These are phyloP conservation scores for Drosophila siamana DNA, from an alignment of 2,888 invertebrate species.

Conservation along the genomic window DNA sequence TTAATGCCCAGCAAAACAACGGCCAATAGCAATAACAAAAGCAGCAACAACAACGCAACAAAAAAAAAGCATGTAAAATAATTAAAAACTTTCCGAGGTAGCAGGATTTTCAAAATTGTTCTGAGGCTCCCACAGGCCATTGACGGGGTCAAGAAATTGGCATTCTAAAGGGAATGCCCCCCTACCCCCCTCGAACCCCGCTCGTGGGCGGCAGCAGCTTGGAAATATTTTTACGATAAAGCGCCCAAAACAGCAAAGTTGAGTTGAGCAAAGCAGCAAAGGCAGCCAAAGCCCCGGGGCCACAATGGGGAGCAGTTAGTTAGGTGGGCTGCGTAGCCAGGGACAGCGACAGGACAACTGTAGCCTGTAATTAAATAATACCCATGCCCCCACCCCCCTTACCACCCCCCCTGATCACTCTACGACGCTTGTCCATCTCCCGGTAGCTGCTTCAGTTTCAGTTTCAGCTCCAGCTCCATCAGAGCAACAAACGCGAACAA, in stretches of 20 bases:
- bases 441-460: conserved; percentile 12
- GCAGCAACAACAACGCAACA: not conserved
- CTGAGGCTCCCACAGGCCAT: conserved; percentile 74
- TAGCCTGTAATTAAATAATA: conserved; percentile 78
- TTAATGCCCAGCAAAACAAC: conserved; percentile 10
- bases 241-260: conserved; percentile 20
- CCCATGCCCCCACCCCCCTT: conserved; percentile 32
- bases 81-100: conserved; percentile 64
- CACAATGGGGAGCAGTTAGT: conserved; percentile 16
- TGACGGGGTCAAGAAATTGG: conserved; percentile 66
- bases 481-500: conserved; percentile 38
- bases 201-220: conserved; percentile 34
- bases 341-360: conserved; percentile 65
- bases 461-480: conserved; percentile 24
- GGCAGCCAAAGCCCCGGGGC: conserved; percentile 24
- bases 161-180: conserved; percentile 36
- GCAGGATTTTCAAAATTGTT: conserved; percentile 60
- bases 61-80: conserved; percentile 53
- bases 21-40: conserved; percentile 11
- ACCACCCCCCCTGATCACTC: not conserved
- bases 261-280: conserved; percentile 14
- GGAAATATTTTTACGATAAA: conserved; percentile 67
- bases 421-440: not conserved
- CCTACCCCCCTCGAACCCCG: not conserved
- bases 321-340: conserved; percentile 4